Conservation (phyloP, 2,888 invertebrate species). For the Brenthis daphne region DNA sequence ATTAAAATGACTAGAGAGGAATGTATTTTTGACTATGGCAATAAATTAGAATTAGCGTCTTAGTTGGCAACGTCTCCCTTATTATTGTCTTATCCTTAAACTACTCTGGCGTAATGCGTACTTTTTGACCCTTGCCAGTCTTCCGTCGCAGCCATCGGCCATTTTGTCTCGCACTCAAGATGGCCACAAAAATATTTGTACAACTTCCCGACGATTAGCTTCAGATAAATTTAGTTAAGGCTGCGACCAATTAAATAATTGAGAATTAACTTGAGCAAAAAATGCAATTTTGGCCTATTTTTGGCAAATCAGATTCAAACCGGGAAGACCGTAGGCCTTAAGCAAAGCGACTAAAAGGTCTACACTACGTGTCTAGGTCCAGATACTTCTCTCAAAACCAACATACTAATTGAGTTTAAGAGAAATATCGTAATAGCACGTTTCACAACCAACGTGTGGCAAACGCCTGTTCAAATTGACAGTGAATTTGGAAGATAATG, state of each 20-base stretch:
- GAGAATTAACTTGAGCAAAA: constrained; percentile 60
- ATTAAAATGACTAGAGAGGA: constrained; percentile 77
- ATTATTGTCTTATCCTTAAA: constrained; percentile 77
- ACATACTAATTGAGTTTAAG: constrained; percentile 42
- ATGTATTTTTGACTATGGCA: constrained; percentile 65
- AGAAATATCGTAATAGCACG: constrained; percentile 73
- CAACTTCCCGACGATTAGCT: constrained; percentile 9
- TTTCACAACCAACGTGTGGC: constrained; percentile 80
- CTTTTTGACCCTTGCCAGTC: constrained; percentile 18
- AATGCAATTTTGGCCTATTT: constrained; percentile 65
- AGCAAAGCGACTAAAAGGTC: constrained; percentile 77
- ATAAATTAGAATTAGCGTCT: constrained; percentile 57
- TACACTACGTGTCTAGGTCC: constrained; percentile 74
- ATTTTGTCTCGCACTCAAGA: constrained; percentile 17
- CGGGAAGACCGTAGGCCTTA: constrained; percentile 74
- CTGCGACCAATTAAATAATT: constrained; percentile 34
- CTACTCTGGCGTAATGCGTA: constrained; percentile 54
- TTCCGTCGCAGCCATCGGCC: constrained; percentile 24
- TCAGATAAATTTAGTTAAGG: constrained; percentile 6
- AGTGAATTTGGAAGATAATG: constrained; percentile 70
- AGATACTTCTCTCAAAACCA: constrained; percentile 61
- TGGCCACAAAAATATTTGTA: constrained; percentile 17
- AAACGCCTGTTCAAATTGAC: constrained; percentile 73
- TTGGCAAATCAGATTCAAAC: constrained; percentile 64
- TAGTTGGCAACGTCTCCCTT: constrained; percentile 69